Base-by-base conservation (phyloP, 2,888 invertebrate species). In the Itoplectis maculator region DNA sequence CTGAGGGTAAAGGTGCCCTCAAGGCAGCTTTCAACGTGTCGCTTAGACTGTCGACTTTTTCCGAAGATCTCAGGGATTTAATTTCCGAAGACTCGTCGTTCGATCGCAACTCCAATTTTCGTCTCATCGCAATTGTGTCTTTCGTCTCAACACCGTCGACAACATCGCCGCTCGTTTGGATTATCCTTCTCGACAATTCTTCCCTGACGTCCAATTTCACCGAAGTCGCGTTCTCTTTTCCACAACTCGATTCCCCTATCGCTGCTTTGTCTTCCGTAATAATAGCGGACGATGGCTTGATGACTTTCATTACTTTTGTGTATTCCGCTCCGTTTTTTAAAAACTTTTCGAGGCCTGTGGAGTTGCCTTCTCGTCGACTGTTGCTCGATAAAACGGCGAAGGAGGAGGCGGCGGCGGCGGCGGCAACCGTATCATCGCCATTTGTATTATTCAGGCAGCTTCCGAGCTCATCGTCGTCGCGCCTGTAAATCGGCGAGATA, bases 21-120 rank as follows among this genome's bases (percentile, higher is more conserved):
- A 96, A 92, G 18, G 95, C 96, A 83, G 94, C 94, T 89, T 95
- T 95, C 45, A 96, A 92, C 0, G 95, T 95, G 86, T 95, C 95
- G 0, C 95, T 92, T 78, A 93, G 87, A 29, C 29, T 5, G 81
- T 87, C 86, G 56, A 42, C 47, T 29, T 59, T 45, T 72, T 76
- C 80, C 63, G 49, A 42, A 74, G 49, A 74, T 7, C 42, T 45
- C 5, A n/a, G n/a, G n/a, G n/a, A n/a, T n/a, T 49, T 42, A 42
- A 29, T 49, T 1, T 59, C 66, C 13, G 15, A 18, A 5, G 29
- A 37, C 20, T 42, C 56, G 18, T 75, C 56, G 6, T n/a, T 8
- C 42, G 9, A 2, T 51, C 15, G 47, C 51, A 7, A 15, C 29
- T 29, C 3, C 23, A 18, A 51, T 37, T 42, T 61, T 56, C n/a